Conservation (phyloP, 2,113 vertebrate species). For the Tragelaphus imberbis region DNA sequence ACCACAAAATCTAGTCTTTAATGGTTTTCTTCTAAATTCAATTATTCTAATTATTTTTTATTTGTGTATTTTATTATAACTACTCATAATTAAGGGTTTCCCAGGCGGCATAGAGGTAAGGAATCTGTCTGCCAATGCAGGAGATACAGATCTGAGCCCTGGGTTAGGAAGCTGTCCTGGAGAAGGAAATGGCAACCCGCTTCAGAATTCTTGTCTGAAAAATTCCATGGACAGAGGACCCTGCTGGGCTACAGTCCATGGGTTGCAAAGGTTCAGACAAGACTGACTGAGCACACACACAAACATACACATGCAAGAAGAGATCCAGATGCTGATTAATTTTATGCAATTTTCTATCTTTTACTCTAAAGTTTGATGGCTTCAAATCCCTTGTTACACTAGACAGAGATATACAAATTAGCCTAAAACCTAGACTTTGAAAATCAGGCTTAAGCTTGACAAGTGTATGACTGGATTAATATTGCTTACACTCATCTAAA, state of each 20-base stretch:
- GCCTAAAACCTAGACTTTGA: slow-evolving; percentile 40
- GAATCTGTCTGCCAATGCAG: background rate
- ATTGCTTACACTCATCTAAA: slow-evolving; percentile 40
- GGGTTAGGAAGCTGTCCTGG: background rate
- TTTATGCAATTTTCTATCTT: slow-evolving; percentile 15
- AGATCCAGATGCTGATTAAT: background rate
- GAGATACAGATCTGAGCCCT: background rate
- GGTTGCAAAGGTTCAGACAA: background rate
- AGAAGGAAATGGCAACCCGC: background rate
- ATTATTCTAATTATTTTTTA: background rate
- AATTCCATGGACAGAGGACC: background rate
- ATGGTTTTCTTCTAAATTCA: background rate
- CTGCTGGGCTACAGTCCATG: background rate
- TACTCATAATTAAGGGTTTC: background rate
- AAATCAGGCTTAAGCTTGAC: slow-evolving; percentile 49
- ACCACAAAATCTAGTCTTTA: background rate
- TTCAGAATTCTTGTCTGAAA: background rate
- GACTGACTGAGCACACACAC: background rate
- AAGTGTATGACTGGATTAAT: slow-evolving; percentile 66
- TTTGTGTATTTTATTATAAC: background rate
- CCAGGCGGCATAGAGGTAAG: rapidly evolving
- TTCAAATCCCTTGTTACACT: slow-evolving; percentile 14
- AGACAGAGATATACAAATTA: slow-evolving; percentile 27
- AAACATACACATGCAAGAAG: background rate
- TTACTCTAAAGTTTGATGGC: background rate